Evolutionary conservation across 1,140 invertebrate genomes (phyloP).

Genomic region (Cherax destructor): DNA sequence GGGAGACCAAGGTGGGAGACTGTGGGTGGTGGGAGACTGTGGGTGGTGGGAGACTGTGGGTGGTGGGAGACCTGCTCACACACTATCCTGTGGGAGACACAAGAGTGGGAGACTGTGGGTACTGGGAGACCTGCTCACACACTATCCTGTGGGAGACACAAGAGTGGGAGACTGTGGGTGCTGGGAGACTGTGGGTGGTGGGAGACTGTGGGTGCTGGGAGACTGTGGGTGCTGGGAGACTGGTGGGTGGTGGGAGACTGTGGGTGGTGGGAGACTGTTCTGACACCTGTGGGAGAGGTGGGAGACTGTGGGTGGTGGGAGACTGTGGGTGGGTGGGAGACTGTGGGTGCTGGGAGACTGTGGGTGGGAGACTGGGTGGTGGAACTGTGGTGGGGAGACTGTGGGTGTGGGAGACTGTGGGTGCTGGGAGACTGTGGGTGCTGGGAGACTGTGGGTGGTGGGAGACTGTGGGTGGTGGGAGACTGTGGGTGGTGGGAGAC

Average conservation of each 20-base stretch:
- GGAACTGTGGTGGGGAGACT: no score
- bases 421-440: no score
- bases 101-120: slow-evolving; percentile 87
- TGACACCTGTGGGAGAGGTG: slow-evolving; percentile 79
- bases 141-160: slow-evolving; percentile 80
- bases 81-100: slow-evolving; percentile 79
- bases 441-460: slow-evolving; percentile 67
- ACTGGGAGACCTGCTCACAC: slow-evolving; percentile 97
- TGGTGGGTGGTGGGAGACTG: slow-evolving; percentile 87
- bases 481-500: neutral
- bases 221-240: no score
- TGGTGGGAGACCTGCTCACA: slow-evolving; percentile 84
- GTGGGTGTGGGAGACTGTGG: slow-evolving; percentile 63
- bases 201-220: no score
- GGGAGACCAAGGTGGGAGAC: slow-evolving; percentile 17
- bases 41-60: slow-evolving; percentile 89
- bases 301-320: no score
- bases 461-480: slow-evolving; percentile 84
- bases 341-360: no score
- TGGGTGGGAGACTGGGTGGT: slow-evolving; percentile 68
- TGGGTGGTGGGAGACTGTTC: slow-evolving; percentile 84
- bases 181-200: neutral
- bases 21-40: slow-evolving; percentile 59
- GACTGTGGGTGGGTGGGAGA: no score
- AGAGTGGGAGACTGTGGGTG: slow-evolving; percentile 84